Conservation (phyloP, 2,888 invertebrate genomes). For the Quadroppia sp. region DNA sequence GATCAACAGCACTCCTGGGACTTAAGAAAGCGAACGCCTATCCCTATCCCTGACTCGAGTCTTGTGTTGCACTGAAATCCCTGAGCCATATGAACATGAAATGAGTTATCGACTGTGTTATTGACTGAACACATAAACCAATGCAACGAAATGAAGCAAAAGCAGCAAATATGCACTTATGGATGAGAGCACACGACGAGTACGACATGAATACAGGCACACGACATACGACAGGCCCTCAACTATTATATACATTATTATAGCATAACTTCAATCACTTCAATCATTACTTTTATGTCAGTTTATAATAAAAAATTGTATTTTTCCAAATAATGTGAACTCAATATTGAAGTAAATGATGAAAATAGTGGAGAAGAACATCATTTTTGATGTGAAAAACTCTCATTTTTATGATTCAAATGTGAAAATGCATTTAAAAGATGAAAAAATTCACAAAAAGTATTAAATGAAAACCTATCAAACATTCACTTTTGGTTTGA, state of each 20-base stretch:
- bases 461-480: background rate
- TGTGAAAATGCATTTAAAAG: background rate
- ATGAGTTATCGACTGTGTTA: constrained; percentile 37
- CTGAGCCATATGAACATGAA: constrained; percentile 26
- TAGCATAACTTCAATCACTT: background rate
- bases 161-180: constrained; percentile 18
- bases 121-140: constrained; percentile 24
- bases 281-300: constrained; percentile 20
- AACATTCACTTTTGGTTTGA: background rate
- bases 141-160: constrained; percentile 26
- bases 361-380: background rate
- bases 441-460: background rate
- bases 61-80: background rate
- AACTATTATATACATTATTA: no score
- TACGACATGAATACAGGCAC: background rate
- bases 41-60: constrained; percentile 11
- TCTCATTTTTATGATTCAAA: background rate
- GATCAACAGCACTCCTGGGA: constrained; percentile 35
- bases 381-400: constrained; percentile 5
- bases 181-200: background rate
- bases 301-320: constrained; percentile 21
- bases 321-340: background rate
- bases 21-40: constrained; percentile 2
- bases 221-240: background rate
- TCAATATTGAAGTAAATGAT: background rate